Conservation (phyloP, 2,113 vertebrate genomes). For the Chlamydotis undulata region DNA sequence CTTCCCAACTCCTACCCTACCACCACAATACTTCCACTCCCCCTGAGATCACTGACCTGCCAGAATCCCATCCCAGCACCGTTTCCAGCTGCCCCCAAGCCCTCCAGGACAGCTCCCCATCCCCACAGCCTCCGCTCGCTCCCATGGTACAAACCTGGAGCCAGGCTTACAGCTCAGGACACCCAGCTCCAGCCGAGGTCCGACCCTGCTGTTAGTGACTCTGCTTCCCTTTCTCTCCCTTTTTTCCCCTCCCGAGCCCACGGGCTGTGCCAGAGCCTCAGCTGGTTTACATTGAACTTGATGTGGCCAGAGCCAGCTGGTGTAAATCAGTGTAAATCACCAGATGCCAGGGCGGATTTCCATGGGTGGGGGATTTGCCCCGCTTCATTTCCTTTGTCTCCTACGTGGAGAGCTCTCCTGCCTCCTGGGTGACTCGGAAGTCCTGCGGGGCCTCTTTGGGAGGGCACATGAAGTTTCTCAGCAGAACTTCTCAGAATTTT, state of each 20-base stretch:
- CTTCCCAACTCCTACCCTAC: neutral
- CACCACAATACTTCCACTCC: rapidly evolving
- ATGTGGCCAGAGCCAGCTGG: neutral
- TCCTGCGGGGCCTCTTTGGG: neutral
- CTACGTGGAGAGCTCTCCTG: neutral
- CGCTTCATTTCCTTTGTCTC: neutral
- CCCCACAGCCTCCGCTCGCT: neutral
- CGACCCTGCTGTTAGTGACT: neutral
- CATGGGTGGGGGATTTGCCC: neutral
- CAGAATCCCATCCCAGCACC: neutral
- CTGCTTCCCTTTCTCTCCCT: neutral
- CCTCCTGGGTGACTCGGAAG: neutral
- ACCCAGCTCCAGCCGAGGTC: neutral
- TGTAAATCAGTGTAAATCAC: neutral
- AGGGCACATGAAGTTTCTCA: neutral
- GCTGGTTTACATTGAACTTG: neutral
- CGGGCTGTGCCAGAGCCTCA: neutral
- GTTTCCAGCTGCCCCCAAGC: neutral
- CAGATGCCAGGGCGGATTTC: neutral
- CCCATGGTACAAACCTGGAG: too few species aligned
- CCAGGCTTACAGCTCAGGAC: neutral
- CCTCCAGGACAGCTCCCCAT: neutral
- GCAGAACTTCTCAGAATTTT: too few species aligned
- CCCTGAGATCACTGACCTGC: neutral
- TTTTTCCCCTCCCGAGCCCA: neutral